These are phyloP conservation scores for Bubo blakistoni DNA, from an alignment of 2,113 vertebrate species.

Conservation along the genomic window DNA sequence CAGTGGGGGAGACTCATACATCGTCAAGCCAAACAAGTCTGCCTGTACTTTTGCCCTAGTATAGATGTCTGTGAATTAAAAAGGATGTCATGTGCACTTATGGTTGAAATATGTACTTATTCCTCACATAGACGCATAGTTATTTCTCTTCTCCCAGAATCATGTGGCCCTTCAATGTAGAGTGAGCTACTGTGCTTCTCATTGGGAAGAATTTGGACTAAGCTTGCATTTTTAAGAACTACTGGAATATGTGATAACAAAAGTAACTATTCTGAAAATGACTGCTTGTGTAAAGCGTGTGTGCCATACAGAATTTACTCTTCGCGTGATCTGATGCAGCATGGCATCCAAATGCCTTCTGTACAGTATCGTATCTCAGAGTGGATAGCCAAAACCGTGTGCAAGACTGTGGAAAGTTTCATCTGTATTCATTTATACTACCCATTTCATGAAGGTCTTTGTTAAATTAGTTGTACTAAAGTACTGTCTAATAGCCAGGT, in stretches of 20 bases:
- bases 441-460: background rate
- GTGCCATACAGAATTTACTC: background rate
- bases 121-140: background rate
- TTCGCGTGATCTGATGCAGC: accelerated
- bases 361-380: background rate
- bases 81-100: background rate
- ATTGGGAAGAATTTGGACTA: background rate
- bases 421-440: background rate
- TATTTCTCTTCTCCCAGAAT: background rate
- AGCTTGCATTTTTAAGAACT: background rate
- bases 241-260: background rate
- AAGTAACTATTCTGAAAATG: background rate
- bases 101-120: background rate
- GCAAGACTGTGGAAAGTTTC: background rate
- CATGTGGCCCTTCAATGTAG: background rate
- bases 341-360: background rate
- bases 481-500: background rate
- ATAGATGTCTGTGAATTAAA: background rate
- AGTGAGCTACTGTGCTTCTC: background rate
- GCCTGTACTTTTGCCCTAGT: background rate
- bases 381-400: accelerated
- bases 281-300: background rate
- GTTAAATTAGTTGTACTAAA: background rate
- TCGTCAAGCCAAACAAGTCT: background rate
- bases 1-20: background rate